These are phyloP conservation scores for Protomyctophum bolini DNA, from an alignment of 2,113 vertebrate genomes.

Conservation along the genomic window DNA sequence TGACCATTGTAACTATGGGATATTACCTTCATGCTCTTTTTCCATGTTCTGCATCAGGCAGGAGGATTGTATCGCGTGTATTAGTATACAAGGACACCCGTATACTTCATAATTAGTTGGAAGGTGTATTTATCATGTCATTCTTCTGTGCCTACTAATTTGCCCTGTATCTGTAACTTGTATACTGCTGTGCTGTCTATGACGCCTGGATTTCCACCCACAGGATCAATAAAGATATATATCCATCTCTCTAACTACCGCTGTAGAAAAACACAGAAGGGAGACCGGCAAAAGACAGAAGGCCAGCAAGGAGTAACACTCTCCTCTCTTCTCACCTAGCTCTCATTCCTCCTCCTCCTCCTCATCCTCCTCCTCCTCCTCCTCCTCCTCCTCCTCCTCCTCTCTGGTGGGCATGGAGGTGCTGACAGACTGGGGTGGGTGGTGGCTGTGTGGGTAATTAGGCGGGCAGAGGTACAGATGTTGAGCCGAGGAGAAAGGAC, in stretches of 20 bases:
- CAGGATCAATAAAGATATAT: no score
- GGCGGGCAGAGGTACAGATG: slow-evolving; percentile 86
- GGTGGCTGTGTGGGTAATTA: slow-evolving; percentile 85
- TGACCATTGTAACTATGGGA: no score
- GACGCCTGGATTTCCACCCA: no score
- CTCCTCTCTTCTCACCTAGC: slow-evolving; percentile 30
- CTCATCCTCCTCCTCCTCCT: slow-evolving; percentile 27
- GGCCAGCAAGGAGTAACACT: slow-evolving; percentile 23
- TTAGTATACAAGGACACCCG: no score
- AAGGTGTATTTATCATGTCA: no score
- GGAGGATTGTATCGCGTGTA: no score
- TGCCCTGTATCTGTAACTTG: no score
- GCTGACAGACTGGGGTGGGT: slow-evolving; percentile 80
- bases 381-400: slow-evolving; percentile 36
- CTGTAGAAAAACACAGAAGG: slow-evolving; percentile 7
- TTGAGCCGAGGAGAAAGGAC: slow-evolving; percentile 80
- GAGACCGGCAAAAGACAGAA: background rate
- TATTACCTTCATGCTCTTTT: no score
- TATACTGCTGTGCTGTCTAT: no score
- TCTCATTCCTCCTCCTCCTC: slow-evolving; percentile 26
- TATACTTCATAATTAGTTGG: no score
- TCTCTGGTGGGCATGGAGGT: slow-evolving; percentile 63
- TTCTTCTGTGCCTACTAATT: no score
- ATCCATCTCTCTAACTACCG: background rate
- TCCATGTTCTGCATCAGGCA: no score